Evolutionary conservation across 1,140 invertebrate species (phyloP), one percentile per base, ranked within the genome.

Genomic region (Trichonephila clavipes): DNA sequence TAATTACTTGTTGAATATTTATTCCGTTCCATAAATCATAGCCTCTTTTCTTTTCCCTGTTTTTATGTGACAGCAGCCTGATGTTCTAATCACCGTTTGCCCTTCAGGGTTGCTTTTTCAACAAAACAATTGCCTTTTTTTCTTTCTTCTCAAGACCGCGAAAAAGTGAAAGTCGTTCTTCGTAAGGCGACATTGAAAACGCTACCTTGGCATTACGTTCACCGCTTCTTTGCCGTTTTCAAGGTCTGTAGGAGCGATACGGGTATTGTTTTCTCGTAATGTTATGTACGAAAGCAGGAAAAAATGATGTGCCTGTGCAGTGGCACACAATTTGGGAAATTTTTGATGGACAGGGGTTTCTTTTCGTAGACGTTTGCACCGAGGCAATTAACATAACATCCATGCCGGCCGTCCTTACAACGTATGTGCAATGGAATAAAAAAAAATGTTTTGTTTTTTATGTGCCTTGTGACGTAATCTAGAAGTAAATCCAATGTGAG

Each of bases 1-100:
- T 77, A 77, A 77, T 77, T 77, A 77, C 69, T 28, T 16, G 28
- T 24, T 77, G 69, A 77, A 77, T 77, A 77, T 77, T 77, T 77
- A 77, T 77, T 28, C 16, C 69, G 14, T 34, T 5, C 28, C 16
- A 77, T 77, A 77, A 77, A 77, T 77, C 69, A 77, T 77, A 19
- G 18, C 28, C 34, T 77, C 69, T 34, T 77, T 77, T 77, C 28
- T 34, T 77, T 77, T 77, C 24, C 28, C 69, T 16, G 69, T 28
- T 28, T 77, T 77, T 77, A 77, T 24, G 69, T 28, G 69, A 40
- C 69, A 40, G 24, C 2, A 19, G 61, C 12, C 61, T 16, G 61
- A 62, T 62, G 61, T 77, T 77, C 69, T 77, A 77, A 77, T 77
- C 24, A 77, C 18, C 24, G 6, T 77, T 77, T 77, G 69, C 69